phyloP scores from a whole-genome alignment of 2,888 invertebrate species.

The Ceramica pisi region DNA sequence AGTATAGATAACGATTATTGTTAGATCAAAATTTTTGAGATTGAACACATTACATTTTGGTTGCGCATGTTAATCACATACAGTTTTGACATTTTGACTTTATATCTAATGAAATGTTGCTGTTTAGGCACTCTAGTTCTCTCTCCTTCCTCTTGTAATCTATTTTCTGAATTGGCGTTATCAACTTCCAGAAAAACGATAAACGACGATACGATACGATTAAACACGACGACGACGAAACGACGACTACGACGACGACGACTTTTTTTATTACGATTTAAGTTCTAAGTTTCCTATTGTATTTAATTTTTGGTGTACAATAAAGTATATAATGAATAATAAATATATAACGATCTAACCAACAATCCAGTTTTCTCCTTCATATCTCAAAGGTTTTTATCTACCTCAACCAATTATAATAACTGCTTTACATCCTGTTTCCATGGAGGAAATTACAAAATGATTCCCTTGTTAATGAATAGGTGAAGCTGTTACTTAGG shows the following conservation, averaged over 20 bases:
- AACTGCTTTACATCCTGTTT: slow-evolving; percentile 54
- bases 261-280: too few species aligned
- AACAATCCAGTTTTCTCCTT: slow-evolving; percentile 39
- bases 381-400: slow-evolving; percentile 39
- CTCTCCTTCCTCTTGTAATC: not conserved
- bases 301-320: too few species aligned
- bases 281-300: too few species aligned
- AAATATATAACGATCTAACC: not conserved
- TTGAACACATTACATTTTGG: not conserved
- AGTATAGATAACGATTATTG: too few species aligned
- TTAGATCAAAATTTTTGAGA: not conserved
- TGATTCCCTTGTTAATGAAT: slow-evolving; percentile 50
- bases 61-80: not conserved
- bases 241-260: too few species aligned
- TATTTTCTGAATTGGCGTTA: not conserved
- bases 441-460: slow-evolving; percentile 57
- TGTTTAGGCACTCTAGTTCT: not conserved
- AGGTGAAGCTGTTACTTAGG: slow-evolving; percentile 46
- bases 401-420: slow-evolving; percentile 40
- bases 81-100: not conserved
- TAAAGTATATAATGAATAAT: too few species aligned
- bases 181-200: not conserved
- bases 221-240: too few species aligned
- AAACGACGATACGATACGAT: too few species aligned
- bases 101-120: not conserved